These are phyloP conservation scores for Aphelinus atriplicis DNA, from an alignment of 1,140 invertebrate species.

Conservation along the genomic window DNA sequence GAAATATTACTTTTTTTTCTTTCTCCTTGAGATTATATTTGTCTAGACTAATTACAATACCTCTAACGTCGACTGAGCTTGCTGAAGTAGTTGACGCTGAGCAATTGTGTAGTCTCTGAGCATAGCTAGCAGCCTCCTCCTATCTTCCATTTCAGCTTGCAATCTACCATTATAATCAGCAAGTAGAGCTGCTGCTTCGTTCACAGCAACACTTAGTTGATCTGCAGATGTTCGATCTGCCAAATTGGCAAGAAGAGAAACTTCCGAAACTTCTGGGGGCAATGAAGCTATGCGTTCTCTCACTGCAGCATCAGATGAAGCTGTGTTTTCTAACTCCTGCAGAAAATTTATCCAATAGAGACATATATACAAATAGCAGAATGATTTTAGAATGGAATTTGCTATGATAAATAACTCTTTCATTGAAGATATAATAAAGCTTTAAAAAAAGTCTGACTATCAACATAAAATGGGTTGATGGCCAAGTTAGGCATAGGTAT, in stretches of 20 bases:
- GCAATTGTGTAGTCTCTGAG: slow-evolving; percentile 85
- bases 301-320: slow-evolving; percentile 91
- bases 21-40: neutral
- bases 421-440: no score
- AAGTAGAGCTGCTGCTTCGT: slow-evolving; percentile 85
- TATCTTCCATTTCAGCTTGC: slow-evolving; percentile 86
- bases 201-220: slow-evolving; percentile 79
- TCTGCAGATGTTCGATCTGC: slow-evolving; percentile 80
- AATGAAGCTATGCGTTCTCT: slow-evolving; percentile 92
- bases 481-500: no score
- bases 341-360: slow-evolving; percentile 54
- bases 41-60: slow-evolving; percentile 64
- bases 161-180: slow-evolving; percentile 90
- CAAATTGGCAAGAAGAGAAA: slow-evolving; percentile 82
- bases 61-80: slow-evolving; percentile 86
- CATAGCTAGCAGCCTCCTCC: slow-evolving; percentile 85
- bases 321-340: slow-evolving; percentile 90
- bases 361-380: no score
- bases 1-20: no score
- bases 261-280: slow-evolving; percentile 94
- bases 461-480: no score
- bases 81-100: slow-evolving; percentile 84
- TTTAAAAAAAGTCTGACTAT: no score
- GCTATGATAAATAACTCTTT: no score
- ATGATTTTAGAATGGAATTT: no score